Percentiles rank a stretch among this genome's conserved stretches.
These are phyloP conservation scores for Physocephala rufipes DNA, from an alignment of 2,888 invertebrate genomes.

Conservation along the genomic window DNA sequence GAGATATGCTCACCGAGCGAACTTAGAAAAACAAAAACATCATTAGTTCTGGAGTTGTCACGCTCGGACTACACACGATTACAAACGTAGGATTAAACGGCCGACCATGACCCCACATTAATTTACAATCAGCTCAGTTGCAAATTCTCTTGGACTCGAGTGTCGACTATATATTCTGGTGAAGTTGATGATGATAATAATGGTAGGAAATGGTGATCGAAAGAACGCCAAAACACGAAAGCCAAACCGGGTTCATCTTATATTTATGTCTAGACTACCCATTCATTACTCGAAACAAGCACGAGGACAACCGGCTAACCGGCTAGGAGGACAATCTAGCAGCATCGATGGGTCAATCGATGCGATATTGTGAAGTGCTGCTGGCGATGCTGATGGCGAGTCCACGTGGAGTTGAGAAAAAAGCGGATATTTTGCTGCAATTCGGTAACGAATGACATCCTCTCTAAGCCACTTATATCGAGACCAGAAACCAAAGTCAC, in stretches of 20 bases:
- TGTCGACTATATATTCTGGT: conserved; percentile 11
- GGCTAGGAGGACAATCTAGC: neutral
- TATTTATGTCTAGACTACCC: conserved; percentile 32
- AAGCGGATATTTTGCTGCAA: neutral
- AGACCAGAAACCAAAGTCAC: neutral
- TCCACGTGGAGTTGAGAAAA: neutral
- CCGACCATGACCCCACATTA: neutral
- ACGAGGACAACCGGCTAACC: neutral
- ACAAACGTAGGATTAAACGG: neutral
- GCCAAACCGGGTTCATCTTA: conserved; percentile 29
- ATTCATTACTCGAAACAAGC: neutral
- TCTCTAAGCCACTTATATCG: conserved; percentile 1
- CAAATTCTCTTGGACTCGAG: conserved; percentile 10
- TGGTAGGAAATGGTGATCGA: neutral
- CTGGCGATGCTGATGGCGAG: neutral
- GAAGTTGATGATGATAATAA: neutral
- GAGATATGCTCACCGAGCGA: too few relatives aligned
- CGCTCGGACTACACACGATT: neutral
- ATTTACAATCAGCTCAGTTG: conserved; percentile 19
- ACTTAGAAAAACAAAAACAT: conserved; percentile 24
- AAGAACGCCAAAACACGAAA: conserved; percentile 14
- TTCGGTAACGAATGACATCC: conserved; percentile 23
- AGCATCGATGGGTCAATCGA: neutral
- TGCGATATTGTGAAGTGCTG: neutral
- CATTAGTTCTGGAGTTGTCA: conserved; percentile 8